Evolutionary conservation across 2,113 vertebrate species (phyloP), one percentile per base, ranked within the genome.

Genomic region (Sturnira hondurensis): DNA sequence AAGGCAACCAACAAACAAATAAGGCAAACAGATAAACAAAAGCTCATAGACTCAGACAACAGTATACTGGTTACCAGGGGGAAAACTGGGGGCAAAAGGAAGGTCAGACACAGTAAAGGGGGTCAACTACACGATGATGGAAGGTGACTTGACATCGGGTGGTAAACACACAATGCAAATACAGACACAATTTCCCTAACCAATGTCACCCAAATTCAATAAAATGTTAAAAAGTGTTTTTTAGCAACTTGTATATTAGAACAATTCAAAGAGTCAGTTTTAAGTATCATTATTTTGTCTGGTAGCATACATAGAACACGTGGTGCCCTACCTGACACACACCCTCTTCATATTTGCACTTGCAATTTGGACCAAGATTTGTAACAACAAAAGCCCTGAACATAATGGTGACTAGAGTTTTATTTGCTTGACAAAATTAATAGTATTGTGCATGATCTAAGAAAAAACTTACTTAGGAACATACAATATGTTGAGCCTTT

Each of bases 321-420:
- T 9, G 14, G 9, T 74, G 12, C 68, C 7, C 36, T 52, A 50
- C 7, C 36, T 52, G 56, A 36, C 36, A 52, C 54, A 93, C 16
- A 77, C 14, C 47, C 5, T 63, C 22, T 80, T 22, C 36, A 71
- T 76, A 84, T 38, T 88, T 85, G 28, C 1, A 95, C 11, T 86
- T 93, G 36, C 4, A 67, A 70, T 54, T n/a, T 96, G 31, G 14
- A 71, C 17, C 28, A 93, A 87, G 19, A 89, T 96, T 73, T 89
- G 8, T 70, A 74, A 83, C 2, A 88, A 33, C 3, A 76, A 81
- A 74, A 82, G 19, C 11, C 0, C 33, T 47, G 78, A 82, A 68
- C 56, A 63, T n/a, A 95, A 38, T n/a, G 26, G 33, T 33, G 8
- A 89, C 31, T n/a, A 71, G 84, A 89, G 43, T 89, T 86, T 31